Percentiles rank a stretch among this genome's conserved stretches.
phyloP scores from a whole-genome alignment of 2,888 invertebrate genomes.

The Oscheius sp. region DNA sequence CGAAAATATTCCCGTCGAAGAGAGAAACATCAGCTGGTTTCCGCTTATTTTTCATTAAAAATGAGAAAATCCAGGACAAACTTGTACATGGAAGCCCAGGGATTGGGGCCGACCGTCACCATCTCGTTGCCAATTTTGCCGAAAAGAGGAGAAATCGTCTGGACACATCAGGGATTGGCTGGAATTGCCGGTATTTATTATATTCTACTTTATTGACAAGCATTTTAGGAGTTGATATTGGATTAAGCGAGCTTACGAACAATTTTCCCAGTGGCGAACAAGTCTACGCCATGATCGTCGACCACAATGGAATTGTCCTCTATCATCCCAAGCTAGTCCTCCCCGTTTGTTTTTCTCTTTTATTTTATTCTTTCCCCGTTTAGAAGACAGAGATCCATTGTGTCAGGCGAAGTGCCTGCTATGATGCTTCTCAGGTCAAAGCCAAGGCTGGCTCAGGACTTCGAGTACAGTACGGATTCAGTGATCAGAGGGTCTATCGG shows the following conservation, averaged over 20 bases:
- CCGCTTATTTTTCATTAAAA: not conserved
- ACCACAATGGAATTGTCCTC: slow-evolving; percentile 71
- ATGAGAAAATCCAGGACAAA: slow-evolving; percentile 43
- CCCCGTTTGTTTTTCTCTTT: slow-evolving; percentile 50
- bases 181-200: slow-evolving; percentile 55
- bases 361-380: slow-evolving; percentile 14
- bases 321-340: slow-evolving; percentile 67
- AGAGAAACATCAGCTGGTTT: slow-evolving; percentile 63
- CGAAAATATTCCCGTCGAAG: slow-evolving; percentile 41
- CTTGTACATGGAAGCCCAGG: slow-evolving; percentile 71
- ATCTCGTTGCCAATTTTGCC: slow-evolving; percentile 64
- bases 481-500: slow-evolving; percentile 67
- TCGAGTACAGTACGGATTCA: slow-evolving; percentile 67
- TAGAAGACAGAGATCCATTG: slow-evolving; percentile 65
- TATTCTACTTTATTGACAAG: not conserved
- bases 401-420: slow-evolving; percentile 69
- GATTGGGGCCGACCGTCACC: slow-evolving; percentile 62
- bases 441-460: slow-evolving; percentile 50
- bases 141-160: slow-evolving; percentile 39
- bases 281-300: slow-evolving; percentile 65
- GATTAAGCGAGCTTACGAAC: slow-evolving; percentile 50
- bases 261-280: slow-evolving; percentile 54
- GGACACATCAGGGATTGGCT: slow-evolving; percentile 48
- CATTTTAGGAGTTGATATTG: slow-evolving; percentile 48
- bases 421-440: slow-evolving; percentile 58